These are phyloP conservation scores for Cromileptes altivelis DNA, from an alignment of 2,113 vertebrate species.

Conservation along the genomic window DNA sequence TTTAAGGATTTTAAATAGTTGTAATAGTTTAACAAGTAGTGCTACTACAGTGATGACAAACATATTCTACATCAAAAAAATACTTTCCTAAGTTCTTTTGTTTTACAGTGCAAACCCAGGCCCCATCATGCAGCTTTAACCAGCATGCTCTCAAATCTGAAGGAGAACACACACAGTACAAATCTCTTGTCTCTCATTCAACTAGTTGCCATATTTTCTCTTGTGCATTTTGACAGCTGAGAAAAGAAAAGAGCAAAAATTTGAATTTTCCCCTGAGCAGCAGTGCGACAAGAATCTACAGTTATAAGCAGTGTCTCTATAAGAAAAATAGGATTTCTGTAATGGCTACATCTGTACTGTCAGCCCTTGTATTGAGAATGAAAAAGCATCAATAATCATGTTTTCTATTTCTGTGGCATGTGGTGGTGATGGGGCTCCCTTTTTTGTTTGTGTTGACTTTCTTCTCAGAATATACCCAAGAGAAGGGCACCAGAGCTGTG, in stretches of 20 bases:
- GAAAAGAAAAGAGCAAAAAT: conserved; percentile 41
- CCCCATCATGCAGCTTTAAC: background rate
- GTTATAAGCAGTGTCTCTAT: conserved; percentile 18
- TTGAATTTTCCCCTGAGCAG: conserved; percentile 57
- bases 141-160: conserved; percentile 29
- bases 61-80: background rate
- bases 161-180: conserved; percentile 6
- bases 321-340: conserved; percentile 33
- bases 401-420: conserved; percentile 46
- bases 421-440: background rate
- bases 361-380: conserved; percentile 35
- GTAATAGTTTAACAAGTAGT: background rate
- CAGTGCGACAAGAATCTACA: conserved; percentile 22
- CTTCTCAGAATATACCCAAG: conserved; percentile 28
- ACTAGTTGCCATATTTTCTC: conserved; percentile 37
- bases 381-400: conserved; percentile 64
- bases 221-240: conserved; percentile 55
- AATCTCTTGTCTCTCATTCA: conserved; percentile 30
- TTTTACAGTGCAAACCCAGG: background rate
- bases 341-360: conserved; percentile 53
- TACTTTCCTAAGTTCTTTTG: background rate
- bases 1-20: background rate
- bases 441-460: conserved; percentile 19
- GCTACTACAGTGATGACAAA: background rate
- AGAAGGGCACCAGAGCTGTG: conserved; percentile 33